These are phyloP conservation scores for Reinhardtius hippoglossoides DNA, from an alignment of 2,113 vertebrate species.

Conservation along the genomic window DNA sequence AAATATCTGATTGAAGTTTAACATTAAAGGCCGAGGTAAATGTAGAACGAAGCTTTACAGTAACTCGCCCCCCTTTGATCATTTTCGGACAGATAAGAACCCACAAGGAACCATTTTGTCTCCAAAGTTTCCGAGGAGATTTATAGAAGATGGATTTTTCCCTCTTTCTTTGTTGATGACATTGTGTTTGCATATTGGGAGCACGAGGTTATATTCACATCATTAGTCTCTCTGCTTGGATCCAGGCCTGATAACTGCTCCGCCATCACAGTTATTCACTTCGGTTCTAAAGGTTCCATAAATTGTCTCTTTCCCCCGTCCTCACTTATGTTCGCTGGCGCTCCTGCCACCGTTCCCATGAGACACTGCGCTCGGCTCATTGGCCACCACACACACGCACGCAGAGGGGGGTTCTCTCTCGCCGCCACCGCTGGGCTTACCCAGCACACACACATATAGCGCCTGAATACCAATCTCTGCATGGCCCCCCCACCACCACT, in stretches of 20 bases:
- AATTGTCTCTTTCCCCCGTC: constrained; percentile 53
- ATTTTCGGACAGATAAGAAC: constrained; percentile 25
- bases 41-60: constrained; percentile 3
- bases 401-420: constrained; percentile 39
- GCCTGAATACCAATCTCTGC: constrained; percentile 64
- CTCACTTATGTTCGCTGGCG: constrained; percentile 31
- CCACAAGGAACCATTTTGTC: constrained; percentile 30
- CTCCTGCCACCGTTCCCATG: constrained; percentile 53
- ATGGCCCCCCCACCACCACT: constrained; percentile 15
- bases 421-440: constrained; percentile 54
- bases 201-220: constrained; percentile 58
- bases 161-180: constrained; percentile 53
- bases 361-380: constrained; percentile 61
- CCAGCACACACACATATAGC: constrained; percentile 49
- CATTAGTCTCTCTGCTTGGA: constrained; percentile 71
- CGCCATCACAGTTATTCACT: constrained; percentile 44
- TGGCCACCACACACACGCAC: constrained; percentile 62
- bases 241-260: constrained; percentile 50
- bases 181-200: constrained; percentile 69
- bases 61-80: constrained; percentile 6
- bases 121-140: constrained; percentile 38
- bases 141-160: constrained; percentile 21
- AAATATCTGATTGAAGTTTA: background rate
- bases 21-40: constrained; percentile 16
- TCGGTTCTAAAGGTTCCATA: constrained; percentile 61